Evolutionary conservation across 1,140 invertebrate genomes (phyloP), one percentile per base, ranked within the genome.

Genomic region (Diabrotica virgifera): DNA sequence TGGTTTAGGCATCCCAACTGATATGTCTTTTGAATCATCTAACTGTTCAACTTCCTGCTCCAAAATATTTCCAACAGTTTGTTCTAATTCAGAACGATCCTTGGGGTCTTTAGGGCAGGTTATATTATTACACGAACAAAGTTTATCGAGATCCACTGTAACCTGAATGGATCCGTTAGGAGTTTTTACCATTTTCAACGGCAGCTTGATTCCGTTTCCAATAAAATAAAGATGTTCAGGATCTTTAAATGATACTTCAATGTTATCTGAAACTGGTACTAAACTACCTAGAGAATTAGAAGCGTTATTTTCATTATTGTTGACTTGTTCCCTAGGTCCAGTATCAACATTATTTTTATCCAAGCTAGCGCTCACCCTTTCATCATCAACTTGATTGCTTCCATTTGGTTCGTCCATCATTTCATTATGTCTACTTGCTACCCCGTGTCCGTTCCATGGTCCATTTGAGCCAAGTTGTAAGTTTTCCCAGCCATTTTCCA

Each of bases 131-230:
- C 73, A 75, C 5, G 71, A 69, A 51, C 74, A 75, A 2, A 73
- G 52, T 57, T 70, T 70, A 7, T 72, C 66, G 11, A 68, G 53
- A 50, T 75, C 72, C 2, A 75, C 68, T 11, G 66, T 58, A n/a
- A 75, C 51, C 36, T 70, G 59, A 46, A 74, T 37, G 0, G 67
- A n/a, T 5, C 70, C 72, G 55, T 75, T 52, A 38, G 52, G 36
- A 56, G 59, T 53, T 53, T 67, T 64, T 7, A 46, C 13, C 37
- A 75, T 62, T 58, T 71, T 61, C 38, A 75, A 61, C 5, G 74
- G 74, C 7, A 75, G 55, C 54, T 73, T 72, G 7, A 75, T 70
- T 35, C 71, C 69, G 55, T 67, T 70, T 9, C 70, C 74, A 6
- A 68, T 58, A 50, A 70, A 73, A 46, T 64, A 70, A 5, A 72